Evolutionary conservation across 2,113 vertebrate genomes (phyloP).

Genomic region (Cryptomyrus ogoouensis): DNA sequence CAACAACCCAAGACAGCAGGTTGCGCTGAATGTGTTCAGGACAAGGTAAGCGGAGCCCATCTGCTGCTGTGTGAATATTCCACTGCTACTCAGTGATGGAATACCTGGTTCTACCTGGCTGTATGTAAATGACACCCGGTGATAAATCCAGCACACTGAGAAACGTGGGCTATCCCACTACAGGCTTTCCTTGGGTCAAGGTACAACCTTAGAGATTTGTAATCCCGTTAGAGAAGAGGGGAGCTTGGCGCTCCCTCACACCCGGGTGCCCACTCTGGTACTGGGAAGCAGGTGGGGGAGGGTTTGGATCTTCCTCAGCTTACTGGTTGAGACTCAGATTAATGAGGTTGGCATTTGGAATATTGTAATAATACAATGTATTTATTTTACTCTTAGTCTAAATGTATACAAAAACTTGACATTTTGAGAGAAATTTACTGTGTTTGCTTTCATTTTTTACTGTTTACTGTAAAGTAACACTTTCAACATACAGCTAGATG

Average conservation of each 20-base stretch:
- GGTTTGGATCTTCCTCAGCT: neutral
- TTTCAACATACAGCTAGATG: neutral
- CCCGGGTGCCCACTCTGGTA: neutral
- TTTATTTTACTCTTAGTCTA: neutral
- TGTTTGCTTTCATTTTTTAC: neutral
- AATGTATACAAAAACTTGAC: neutral
- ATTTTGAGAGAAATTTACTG: neutral
- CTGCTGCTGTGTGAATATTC: neutral
- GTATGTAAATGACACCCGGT: neutral
- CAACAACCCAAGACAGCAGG: neutral
- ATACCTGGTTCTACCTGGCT: neutral
- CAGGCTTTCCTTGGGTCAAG: neutral
- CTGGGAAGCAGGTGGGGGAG: neutral
- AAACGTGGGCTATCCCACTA: neutral
- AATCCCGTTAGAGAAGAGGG: neutral
- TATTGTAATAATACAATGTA: neutral
- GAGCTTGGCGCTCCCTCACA: neutral
- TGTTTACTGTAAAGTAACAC: neutral
- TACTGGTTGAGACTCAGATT: neutral
- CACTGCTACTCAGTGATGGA: neutral
- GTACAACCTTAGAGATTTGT: neutral
- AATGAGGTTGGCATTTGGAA: neutral
- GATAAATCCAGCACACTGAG: neutral
- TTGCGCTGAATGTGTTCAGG: neutral
- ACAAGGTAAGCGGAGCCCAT: neutral